phyloP scores from a whole-genome alignment of 2,888 invertebrate species.

The Acleris laterana region DNA sequence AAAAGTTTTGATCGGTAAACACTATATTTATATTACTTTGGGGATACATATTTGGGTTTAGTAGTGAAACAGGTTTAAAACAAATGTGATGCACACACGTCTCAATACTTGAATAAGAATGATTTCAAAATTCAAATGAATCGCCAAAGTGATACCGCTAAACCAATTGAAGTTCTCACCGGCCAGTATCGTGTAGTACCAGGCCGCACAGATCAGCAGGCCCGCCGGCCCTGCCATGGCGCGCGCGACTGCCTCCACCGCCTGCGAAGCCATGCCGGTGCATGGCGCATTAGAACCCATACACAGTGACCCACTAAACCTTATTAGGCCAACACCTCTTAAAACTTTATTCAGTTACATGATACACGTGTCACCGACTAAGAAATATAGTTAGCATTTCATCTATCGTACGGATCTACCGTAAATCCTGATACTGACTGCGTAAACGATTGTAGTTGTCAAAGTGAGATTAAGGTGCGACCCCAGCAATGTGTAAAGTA shows the following conservation, averaged over 20 bases:
- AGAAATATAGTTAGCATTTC: background rate
- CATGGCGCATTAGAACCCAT: slow-evolving; percentile 67
- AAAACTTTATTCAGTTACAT: slow-evolving; percentile 25
- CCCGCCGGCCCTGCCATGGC: slow-evolving; percentile 72
- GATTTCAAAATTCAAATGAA: too few species aligned
- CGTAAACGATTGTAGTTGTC: too few species aligned
- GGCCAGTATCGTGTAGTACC: slow-evolving; percentile 76
- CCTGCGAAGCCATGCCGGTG: slow-evolving; percentile 62
- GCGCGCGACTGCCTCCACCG: slow-evolving; percentile 52
- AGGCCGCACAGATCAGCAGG: slow-evolving; percentile 67
- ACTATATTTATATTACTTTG: too few species aligned
- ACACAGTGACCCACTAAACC: slow-evolving; percentile 49
- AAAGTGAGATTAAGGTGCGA: too few species aligned
- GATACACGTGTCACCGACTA: background rate
- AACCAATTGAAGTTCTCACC: slow-evolving; percentile 53
- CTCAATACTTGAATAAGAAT: too few species aligned
- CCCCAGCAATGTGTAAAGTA: too few species aligned
- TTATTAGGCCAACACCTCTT: slow-evolving; percentile 58
- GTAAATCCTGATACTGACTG: too few species aligned
- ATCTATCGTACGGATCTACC: background rate
- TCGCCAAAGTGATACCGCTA: too few species aligned
- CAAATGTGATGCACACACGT: too few species aligned
- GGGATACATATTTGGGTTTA: too few species aligned
- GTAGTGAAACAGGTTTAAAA: too few species aligned
- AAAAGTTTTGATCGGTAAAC: too few species aligned